Base-by-base conservation (phyloP, 2,797 vertebrate species). In the Sebastes ruberrimus region DNA sequence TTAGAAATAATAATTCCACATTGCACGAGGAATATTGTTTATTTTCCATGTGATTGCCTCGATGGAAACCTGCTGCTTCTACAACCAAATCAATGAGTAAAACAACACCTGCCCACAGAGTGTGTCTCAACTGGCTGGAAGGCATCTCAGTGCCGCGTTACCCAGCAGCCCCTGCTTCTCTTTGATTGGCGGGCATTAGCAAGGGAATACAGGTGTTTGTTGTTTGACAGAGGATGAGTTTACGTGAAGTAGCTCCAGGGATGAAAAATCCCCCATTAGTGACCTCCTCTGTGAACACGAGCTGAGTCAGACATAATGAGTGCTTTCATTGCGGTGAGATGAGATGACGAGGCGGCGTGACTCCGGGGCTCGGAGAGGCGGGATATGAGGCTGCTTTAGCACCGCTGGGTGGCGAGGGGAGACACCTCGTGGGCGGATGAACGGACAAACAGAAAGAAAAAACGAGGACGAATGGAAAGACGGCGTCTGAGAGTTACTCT, bases 241-340 rank as follows among this genome's bases (percentile, higher is more conserved):
- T 89, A 85, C 66, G 76, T 86, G 80, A 88, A 89, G 88, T 81
- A 80, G 81, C 86, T 93, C 90, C 68, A 70, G 90, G 87, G 89
- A 93, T 73, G 56, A 75, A 86, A 90, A 89, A 80, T 74, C 74
- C 80, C 84, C 91, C 91, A 93, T 93, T 93, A 93, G 93, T 88
- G 91, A 92, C 92, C 91, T 92, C 73, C 66, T 67, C 80, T 49
- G 81, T 65, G 81, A 89, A 56, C 83, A 3, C 81, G 60, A 82
- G 87, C 89, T 92, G 93, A 93, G 90, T 93, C 92, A 93, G 77
- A 92, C 55, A 56, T 87, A 91, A 91, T 90, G 88, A 94, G 85
- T 86, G 92, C 91, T 95, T 94, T 94, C 84, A 89, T 83, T 84
- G 71, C 64, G 42, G 79, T 68, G 84, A 89, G 90, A 91, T 89